Conservation (phyloP, 2,888 invertebrate species). For the Netelia inedita region DNA sequence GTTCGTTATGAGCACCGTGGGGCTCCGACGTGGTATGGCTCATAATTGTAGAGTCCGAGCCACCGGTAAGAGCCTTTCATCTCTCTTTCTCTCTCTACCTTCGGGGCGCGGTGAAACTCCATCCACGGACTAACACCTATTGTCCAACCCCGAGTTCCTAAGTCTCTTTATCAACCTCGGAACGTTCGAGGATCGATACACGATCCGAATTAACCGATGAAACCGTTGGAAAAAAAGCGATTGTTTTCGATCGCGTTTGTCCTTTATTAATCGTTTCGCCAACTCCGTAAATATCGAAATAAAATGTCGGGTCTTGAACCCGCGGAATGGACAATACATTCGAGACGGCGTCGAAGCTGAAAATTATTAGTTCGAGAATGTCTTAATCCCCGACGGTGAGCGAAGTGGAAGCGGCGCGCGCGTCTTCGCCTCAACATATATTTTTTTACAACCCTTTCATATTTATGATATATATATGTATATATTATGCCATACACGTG, state of each 20-base stretch:
- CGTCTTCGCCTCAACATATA: constrained; percentile 78
- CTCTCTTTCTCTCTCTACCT: constrained; percentile 74
- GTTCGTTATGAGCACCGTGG: constrained; percentile 82
- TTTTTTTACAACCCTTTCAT: constrained; percentile 70
- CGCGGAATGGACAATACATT: constrained; percentile 79
- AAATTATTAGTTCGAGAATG: constrained; percentile 84
- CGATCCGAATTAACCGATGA: background rate
- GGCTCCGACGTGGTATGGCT: constrained; percentile 83
- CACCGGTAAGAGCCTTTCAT: constrained; percentile 71
- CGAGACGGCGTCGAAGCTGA: constrained; percentile 74
- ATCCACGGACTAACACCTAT: constrained; percentile 79
- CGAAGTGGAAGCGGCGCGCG: constrained; percentile 70
- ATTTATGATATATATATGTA: constrained; percentile 57
- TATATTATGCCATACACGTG: background rate
- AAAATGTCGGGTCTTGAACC: background rate
- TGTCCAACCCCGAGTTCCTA: constrained; percentile 71
- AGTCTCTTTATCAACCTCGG: background rate
- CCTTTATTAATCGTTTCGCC: too few species aligned
- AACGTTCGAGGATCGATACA: background rate
- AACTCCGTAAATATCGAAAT: too few species aligned
- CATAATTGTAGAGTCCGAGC: constrained; percentile 83
- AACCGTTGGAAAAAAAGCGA: too few species aligned
- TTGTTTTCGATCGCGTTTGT: too few species aligned
- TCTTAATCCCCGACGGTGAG: constrained; percentile 80
- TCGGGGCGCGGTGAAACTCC: constrained; percentile 76